Evolutionary conservation across 2,888 invertebrate genomes (phyloP), one percentile per base, ranked within the genome.

Genomic region (Gandaritis pyraliata): DNA sequence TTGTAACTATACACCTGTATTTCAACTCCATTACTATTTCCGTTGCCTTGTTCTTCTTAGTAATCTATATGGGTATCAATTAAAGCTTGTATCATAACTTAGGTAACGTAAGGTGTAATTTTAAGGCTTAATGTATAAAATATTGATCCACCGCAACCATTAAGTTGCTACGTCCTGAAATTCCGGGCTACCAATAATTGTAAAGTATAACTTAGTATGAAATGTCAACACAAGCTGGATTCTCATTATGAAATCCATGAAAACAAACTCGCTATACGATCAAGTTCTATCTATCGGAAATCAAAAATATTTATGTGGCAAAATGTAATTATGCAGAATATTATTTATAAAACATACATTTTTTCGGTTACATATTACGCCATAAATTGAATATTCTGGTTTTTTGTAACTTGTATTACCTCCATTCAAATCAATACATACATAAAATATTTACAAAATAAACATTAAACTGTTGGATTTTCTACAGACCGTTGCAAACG

Each of bases 1-100:
- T 63, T 16, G 58, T 58, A 61, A 56, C 48, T 65, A 55, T 62
- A 63, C 58, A 64, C 49, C 29, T 56, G 46, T 57, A 62, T 51
- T 64, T 59, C 39, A 51, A 51, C 52, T 65, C 50, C 48, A 59
- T 56, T 53, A 39, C 12, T 50, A 33, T 7, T 60, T 52, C 15
- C 39, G 65, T 66, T 67, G 55, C 41, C 51, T 61, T 47, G 13
- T 60, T 16, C 51, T 58, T 58, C 57, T 57, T 41, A 60, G 13
- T 30, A 50, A 45, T 10, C 30, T 45, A 49, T 41, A 43, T 43
- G 16, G 43, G 43, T 43, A 55, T 43, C 43, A 53, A 46, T 58
- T 58, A 46, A 54, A 54, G 36, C 33, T 49, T 63, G 63, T 63
- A 63, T 46, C 16, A 8, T 43, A 43, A 43, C 10, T 41, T 48